Percentiles rank a stretch among this genome's conserved stretches.
These are phyloP conservation scores for Bombyx mori DNA, from an alignment of 1,140 invertebrate genomes.

Conservation along the genomic window DNA sequence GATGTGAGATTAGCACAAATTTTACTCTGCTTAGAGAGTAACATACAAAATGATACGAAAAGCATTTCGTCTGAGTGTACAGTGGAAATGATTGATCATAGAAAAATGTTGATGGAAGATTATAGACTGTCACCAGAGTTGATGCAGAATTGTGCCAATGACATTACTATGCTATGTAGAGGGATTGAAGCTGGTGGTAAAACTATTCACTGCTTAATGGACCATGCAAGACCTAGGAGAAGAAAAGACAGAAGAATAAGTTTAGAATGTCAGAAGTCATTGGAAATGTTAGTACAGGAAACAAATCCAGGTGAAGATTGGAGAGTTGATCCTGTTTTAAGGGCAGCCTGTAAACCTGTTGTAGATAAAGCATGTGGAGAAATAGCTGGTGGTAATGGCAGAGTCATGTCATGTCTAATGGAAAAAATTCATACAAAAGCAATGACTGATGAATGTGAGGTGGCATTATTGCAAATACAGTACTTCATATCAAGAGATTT, in stretches of 20 bases:
- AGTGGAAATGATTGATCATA: conserved; percentile 90
- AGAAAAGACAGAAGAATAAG: conserved; percentile 75
- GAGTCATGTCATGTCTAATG: conserved; percentile 95
- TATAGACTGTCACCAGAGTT: conserved; percentile 94
- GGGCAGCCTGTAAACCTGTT: conserved; percentile 87
- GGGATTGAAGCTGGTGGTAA: conserved; percentile 84
- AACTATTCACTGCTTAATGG: conserved; percentile 97
- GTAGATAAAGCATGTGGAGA: conserved; percentile 82
- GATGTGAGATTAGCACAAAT: conserved; percentile 91
- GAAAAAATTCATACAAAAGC: conserved; percentile 87
- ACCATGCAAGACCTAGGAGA: conserved; percentile 81
- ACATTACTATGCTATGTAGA: conserved; percentile 84
- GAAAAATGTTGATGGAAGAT: conserved; percentile 93
- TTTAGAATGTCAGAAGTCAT: conserved; percentile 77
- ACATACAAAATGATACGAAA: conserved; percentile 80
- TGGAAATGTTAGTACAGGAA: conserved; percentile 85
- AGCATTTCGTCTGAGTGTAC: conserved; percentile 83
- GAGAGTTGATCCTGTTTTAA: conserved; percentile 91
- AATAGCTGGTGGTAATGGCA: conserved; percentile 77
- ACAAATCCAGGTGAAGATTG: conserved; percentile 91
- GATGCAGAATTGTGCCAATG: conserved; percentile 88
- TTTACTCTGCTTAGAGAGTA: conserved; percentile 92
- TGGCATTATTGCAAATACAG: conserved; percentile 94
- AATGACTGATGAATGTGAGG: conserved; percentile 93
- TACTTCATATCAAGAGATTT: conserved; percentile 97